phyloP scores from a whole-genome alignment of 2,113 vertebrate species.

The Pterocles burchelli region DNA sequence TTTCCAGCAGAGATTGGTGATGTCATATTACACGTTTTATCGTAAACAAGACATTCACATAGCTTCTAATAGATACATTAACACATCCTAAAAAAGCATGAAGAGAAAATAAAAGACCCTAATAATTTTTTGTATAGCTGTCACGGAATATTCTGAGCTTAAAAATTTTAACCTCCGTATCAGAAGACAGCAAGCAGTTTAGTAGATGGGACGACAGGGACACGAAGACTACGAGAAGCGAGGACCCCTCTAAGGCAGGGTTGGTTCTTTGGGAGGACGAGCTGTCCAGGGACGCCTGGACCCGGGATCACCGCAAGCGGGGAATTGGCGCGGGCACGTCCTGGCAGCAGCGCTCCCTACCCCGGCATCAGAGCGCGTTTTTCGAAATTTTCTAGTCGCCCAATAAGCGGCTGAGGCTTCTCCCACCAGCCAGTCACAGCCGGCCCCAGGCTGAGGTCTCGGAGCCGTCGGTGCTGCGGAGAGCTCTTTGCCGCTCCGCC shows the following conservation, averaged over 20 bases:
- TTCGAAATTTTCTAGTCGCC: neutral
- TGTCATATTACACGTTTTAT: rapidly evolving
- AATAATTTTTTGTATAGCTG: rapidly evolving
- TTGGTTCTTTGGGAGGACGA: rapidly evolving
- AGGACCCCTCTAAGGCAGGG: rapidly evolving
- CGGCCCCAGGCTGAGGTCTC: rapidly evolving
- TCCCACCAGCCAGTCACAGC: neutral
- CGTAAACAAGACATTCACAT: neutral
- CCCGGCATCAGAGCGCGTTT: neutral
- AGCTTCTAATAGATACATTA: too few species aligned
- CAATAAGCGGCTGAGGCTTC: neutral
- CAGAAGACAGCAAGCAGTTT: too few species aligned
- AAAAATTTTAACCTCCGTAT: rapidly evolving
- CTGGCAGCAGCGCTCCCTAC: rapidly evolving
- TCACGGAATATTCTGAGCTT: rapidly evolving
- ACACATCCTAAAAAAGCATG: rapidly evolving
- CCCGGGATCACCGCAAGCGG: rapidly evolving
- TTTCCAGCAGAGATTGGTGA: rapidly evolving
- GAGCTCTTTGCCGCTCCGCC: neutral
- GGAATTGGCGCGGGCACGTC: too few species aligned
- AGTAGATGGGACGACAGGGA: rapidly evolving
- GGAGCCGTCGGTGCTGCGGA: rapidly evolving
- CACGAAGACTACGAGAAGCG: rapidly evolving
- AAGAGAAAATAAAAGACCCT: rapidly evolving
- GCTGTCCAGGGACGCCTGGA: rapidly evolving